Evolutionary conservation across 2,797 vertebrate species (phyloP), one percentile per base, ranked within the genome.

Genomic region (Tenualosa ilisha): DNA sequence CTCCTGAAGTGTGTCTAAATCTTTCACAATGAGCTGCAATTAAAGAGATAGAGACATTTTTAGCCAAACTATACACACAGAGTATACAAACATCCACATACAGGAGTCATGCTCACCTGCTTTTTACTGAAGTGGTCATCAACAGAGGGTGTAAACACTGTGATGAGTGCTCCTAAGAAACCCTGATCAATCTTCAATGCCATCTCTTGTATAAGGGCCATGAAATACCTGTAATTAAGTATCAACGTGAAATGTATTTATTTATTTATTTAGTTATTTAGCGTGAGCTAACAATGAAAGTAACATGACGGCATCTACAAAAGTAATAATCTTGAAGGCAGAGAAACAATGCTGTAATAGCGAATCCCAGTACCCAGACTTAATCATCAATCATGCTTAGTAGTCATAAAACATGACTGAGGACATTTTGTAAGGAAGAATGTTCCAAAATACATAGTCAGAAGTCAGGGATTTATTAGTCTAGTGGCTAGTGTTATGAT

Each of bases 171-270:
- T 81, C 94, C 96, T 84, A 99, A 94, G 92, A 99, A 99, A 0
- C 96, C 97, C 88, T 99, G 98, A 89, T 99, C 98, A 1, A 99
- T 89, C 93, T 98, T 99, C 87, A 99, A 93, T 0, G 98, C 98
- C 98, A 99, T 99, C 91, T 99, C 98, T 91, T 99, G 98, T 87
- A 99, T 97, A 86, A 99, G 96, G 86, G 97, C 98, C 98, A 99
- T 99, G 93, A 99, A 99, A 92, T 99, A 99, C 86, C 98, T 99
- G 88, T 24, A 87, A 51, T 72, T 1, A 43, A 6, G 8, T 0
- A 8, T 61, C 0, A 22, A 22, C 20, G 3, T 22, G 3, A 56
- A 0, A 20, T 3, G 4, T 22, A 56, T 22, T 56, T 56, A 56
- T 56, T 54, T 54, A 15, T 54, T 54, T 15, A 54, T 12, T 15